Conservation (phyloP, 2,797 vertebrate species). For the Falco berigora region DNA sequence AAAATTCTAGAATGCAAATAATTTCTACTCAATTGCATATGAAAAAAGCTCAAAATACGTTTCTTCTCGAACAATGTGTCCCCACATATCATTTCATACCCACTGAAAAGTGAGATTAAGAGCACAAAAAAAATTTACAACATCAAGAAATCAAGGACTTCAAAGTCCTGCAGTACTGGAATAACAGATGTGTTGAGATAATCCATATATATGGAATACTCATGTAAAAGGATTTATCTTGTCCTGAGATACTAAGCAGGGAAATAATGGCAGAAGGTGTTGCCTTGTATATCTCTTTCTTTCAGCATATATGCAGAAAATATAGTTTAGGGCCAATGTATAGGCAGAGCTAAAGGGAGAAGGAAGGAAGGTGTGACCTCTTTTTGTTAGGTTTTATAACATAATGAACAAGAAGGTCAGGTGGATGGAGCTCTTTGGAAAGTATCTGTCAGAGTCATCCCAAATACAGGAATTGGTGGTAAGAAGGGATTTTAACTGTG, state of each 20-base stretch:
- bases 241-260: not conserved
- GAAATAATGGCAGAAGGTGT: not conserved
- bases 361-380: not conserved
- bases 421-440: not conserved
- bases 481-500: not conserved
- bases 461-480: not conserved
- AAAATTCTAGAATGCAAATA: not conserved
- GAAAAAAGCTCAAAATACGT: not conserved
- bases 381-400: not conserved
- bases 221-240: not conserved
- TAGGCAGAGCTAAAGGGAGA: not conserved
- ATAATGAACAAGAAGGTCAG: not conserved
- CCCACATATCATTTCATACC: not conserved
- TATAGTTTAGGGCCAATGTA: not conserved
- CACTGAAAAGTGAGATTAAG: not conserved
- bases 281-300: not conserved
- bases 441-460: not conserved
- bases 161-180: not conserved
- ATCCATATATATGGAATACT: not conserved
- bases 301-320: not conserved
- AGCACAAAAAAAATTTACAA: fast-evolving
- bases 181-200: not conserved
- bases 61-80: not conserved
- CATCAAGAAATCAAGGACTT: not conserved
- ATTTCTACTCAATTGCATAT: not conserved